A percentile compares a stretch with the other conserved stretches of the same genome.
phyloP scores from a whole-genome alignment of 2,797 vertebrate genomes.

The Sarcophilus harrisii region DNA sequence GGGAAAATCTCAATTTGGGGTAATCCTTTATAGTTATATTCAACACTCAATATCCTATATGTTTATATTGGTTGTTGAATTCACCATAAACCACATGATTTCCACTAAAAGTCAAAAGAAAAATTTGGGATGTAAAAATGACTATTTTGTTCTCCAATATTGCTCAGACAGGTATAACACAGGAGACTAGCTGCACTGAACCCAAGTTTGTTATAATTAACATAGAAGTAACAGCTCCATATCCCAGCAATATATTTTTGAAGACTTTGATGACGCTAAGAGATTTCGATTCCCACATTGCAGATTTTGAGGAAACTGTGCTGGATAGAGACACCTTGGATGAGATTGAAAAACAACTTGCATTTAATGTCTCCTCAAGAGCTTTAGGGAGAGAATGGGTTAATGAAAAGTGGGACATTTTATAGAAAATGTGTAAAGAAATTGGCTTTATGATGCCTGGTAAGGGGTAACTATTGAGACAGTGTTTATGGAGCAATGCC shows the following conservation, averaged over 20 bases:
- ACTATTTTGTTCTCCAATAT: slow-evolving; percentile 64
- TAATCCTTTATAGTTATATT: slow-evolving; percentile 31
- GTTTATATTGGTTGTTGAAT: slow-evolving; percentile 47
- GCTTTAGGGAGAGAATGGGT: slow-evolving; percentile 58
- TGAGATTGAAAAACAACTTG: slow-evolving; percentile 63
- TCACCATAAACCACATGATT: not conserved
- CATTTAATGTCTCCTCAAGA: slow-evolving; percentile 61
- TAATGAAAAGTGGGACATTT: slow-evolving; percentile 8
- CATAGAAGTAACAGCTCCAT: slow-evolving; percentile 60
- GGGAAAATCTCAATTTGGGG: slow-evolving; percentile 31
- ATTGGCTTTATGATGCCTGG: slow-evolving; percentile 12
- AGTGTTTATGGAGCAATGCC: slow-evolving; percentile 1
- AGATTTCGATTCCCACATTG: slow-evolving; percentile 72
- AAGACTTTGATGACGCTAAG: slow-evolving; percentile 74
- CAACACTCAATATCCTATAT: slow-evolving; percentile 17
- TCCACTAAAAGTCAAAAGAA: slow-evolving; percentile 54
- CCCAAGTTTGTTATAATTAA: slow-evolving; percentile 69
- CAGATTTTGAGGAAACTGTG: slow-evolving; percentile 67
- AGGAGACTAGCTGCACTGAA: slow-evolving; percentile 51
- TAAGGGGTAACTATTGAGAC: not conserved
- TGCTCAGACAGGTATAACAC: slow-evolving; percentile 48
- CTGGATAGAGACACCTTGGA: slow-evolving; percentile 64
- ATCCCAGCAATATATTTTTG: slow-evolving; percentile 70
- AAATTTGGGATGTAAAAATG: slow-evolving; percentile 47
- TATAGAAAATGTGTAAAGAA: not conserved